Percentiles rank a stretch among this genome's conserved stretches.
Conservation (phyloP, 2,113 vertebrate genomes). For the Narcine bancroftii region DNA sequence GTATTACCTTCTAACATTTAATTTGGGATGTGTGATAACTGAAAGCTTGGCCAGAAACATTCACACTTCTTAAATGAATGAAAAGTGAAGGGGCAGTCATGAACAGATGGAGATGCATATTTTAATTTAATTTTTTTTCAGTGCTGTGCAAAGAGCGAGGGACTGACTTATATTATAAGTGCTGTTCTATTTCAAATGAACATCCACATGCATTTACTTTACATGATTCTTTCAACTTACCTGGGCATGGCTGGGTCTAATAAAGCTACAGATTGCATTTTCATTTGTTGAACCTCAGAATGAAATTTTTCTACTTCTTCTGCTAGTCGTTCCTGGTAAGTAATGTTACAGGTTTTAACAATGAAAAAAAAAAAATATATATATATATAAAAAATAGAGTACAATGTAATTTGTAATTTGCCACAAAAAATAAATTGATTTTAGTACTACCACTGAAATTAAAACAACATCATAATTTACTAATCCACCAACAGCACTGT, state of each 20-base stretch:
- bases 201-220: not conserved
- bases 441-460: not conserved
- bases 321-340: constrained; percentile 76
- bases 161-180: not conserved
- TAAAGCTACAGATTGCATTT: constrained; percentile 82
- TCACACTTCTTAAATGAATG: not conserved
- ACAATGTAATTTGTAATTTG: not conserved
- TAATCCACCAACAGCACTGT: not conserved
- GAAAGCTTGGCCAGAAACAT: not conserved
- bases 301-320: constrained; percentile 93
- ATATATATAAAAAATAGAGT: too few relatives aligned
- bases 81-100: not conserved
- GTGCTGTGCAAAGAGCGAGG: not conserved
- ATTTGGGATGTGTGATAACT: too few relatives aligned
- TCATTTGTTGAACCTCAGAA: constrained; percentile 83
- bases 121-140: not conserved
- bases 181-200: not conserved
- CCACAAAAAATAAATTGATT: not conserved
- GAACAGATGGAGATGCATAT: not conserved
- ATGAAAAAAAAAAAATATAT: too few relatives aligned
- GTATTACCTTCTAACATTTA: too few relatives aligned
- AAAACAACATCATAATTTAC: not conserved
- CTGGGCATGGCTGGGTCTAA: constrained; percentile 87
- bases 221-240: constrained; percentile 51
- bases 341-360: not conserved